These are phyloP conservation scores for Caenorhabditis wallacei DNA, from an alignment of 2,888 invertebrate genomes.

Conservation along the genomic window DNA sequence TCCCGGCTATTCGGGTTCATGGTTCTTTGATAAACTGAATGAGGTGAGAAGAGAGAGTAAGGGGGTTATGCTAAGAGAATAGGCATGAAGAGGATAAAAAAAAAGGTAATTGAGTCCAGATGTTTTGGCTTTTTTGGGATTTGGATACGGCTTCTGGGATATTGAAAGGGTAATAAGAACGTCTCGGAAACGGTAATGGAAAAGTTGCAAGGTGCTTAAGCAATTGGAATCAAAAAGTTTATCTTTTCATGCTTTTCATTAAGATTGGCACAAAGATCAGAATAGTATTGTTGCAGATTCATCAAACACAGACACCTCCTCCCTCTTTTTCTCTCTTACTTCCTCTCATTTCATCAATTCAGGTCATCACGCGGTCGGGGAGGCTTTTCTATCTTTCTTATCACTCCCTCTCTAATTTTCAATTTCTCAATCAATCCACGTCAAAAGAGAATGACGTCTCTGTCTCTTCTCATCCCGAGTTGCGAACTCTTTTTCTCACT, in stretches of 20 bases:
- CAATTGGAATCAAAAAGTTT: too few relatives aligned
- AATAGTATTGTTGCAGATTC: slow-evolving; percentile 5
- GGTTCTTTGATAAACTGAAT: slow-evolving; percentile 35
- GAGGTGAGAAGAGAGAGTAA: slow-evolving; percentile 28
- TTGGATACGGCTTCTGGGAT: too few relatives aligned
- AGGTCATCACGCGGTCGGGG: slow-evolving; percentile 38
- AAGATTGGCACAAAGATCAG: slow-evolving; percentile 27
- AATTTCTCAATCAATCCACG: slow-evolving; percentile 48
- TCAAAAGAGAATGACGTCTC: slow-evolving; percentile 43
- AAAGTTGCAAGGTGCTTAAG: not conserved
- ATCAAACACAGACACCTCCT: slow-evolving; percentile 27
- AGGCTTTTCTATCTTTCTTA: slow-evolving; percentile 26
- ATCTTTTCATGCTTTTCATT: too few relatives aligned
- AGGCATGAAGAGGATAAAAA: not conserved
- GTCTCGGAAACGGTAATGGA: not conserved
- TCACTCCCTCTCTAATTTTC: slow-evolving; percentile 27
- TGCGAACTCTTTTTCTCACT: slow-evolving; percentile 44
- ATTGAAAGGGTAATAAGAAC: too few relatives aligned
- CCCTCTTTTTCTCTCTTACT: too few relatives aligned
- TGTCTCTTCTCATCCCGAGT: slow-evolving; percentile 8
- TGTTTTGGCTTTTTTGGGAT: not conserved
- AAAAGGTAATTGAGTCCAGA: not conserved
- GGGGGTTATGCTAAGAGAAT: not conserved
- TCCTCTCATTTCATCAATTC: slow-evolving; percentile 21
- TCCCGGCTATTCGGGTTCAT: slow-evolving; percentile 20